Evolutionary conservation across 1,140 invertebrate species (phyloP).

Genomic region (Trachymyrmex cornetzi): DNA sequence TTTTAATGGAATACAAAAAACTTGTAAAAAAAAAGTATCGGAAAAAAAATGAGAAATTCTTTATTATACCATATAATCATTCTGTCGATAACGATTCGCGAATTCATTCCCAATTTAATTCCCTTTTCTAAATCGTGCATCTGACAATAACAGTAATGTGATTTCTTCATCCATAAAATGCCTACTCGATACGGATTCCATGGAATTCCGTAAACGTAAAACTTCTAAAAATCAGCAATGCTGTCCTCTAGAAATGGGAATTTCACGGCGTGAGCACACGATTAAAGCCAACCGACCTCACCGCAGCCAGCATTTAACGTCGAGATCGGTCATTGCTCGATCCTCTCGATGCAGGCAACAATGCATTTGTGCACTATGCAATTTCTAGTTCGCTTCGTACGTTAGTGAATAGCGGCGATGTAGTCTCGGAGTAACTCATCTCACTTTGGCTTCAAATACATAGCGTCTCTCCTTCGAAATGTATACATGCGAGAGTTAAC

Average conservation of each 20-base stretch:
- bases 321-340: slow-evolving; percentile 50
- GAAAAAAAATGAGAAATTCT: not conserved
- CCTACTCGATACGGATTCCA: not conserved
- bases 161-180: not conserved
- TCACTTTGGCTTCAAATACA: slow-evolving; percentile 22
- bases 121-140: not conserved
- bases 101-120: not conserved
- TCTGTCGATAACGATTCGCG: not conserved
- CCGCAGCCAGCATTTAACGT: slow-evolving; percentile 48
- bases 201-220: slow-evolving; percentile 2
- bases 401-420: slow-evolving; percentile 25
- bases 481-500: slow-evolving; percentile 21
- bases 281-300: slow-evolving; percentile 49
- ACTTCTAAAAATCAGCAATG: not conserved
- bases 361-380: slow-evolving; percentile 44
- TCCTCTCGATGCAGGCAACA: slow-evolving; percentile 33
- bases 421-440: slow-evolving; percentile 50
- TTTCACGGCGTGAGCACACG: slow-evolving; percentile 17
- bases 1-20: not conserved
- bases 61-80: not conserved
- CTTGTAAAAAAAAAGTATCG: not conserved
- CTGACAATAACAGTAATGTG: not conserved
- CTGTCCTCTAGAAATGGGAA: not conserved
- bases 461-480: slow-evolving; percentile 39
- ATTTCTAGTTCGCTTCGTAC: slow-evolving; percentile 56